Conservation (phyloP, 2,888 invertebrate species). For the Epistrophe eligans region DNA sequence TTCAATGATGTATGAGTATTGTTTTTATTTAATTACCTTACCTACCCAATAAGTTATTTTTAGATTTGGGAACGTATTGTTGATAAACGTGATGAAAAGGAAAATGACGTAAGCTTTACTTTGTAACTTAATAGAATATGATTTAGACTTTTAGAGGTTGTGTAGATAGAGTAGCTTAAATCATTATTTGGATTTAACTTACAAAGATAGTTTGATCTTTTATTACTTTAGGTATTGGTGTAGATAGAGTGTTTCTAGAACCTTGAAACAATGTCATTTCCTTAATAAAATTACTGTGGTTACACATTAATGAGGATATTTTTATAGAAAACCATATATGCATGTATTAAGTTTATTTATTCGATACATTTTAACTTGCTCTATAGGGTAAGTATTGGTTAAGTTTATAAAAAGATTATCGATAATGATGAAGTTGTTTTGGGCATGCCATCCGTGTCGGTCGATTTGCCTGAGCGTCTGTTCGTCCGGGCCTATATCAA, state of each 20-base stretch:
- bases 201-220: background rate
- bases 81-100: slow-evolving; percentile 32
- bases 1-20: slow-evolving; percentile 22
- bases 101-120: slow-evolving; percentile 51
- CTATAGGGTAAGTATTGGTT: no score
- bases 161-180: background rate
- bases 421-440: no score
- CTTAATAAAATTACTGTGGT: slow-evolving; percentile 19
- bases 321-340: background rate
- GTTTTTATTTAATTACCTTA: slow-evolving; percentile 38
- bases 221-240: background rate
- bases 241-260: background rate
- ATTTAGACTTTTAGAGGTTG: background rate
- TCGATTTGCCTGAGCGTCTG: no score
- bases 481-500: no score
- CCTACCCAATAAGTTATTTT: slow-evolving; percentile 39
- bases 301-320: background rate
- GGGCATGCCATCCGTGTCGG: no score
- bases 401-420: no score
- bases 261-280: slow-evolving; percentile 3
- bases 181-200: background rate
- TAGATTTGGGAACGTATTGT: slow-evolving; percentile 40
- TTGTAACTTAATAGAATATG: slow-evolving; percentile 15
- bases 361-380: background rate
- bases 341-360: background rate